Evolutionary conservation across 2,888 invertebrate genomes (phyloP), one percentile per base, ranked within the genome.

Genomic region (Coelopa pilipes): DNA sequence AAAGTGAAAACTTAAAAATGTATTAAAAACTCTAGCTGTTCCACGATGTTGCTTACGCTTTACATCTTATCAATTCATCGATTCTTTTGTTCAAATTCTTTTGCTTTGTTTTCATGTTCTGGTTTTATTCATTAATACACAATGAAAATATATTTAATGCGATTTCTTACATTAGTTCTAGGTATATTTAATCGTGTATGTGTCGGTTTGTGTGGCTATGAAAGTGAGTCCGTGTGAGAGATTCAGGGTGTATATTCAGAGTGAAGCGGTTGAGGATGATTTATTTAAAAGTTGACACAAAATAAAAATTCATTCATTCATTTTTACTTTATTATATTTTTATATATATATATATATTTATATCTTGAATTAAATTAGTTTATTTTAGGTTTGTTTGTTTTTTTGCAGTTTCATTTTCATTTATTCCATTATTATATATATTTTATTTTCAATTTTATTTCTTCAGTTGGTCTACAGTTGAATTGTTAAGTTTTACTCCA

Each of bases 81-180:
- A 17, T 67, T n/a, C 9, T 67, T 24, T 55, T 55, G 47, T 5
- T 46, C 13, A 24, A 11, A 34, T 34, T 34, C 34, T 19, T 49
- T 67, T 24, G 53, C 21, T 34, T 24, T 55, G 55, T 24, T 68
- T 68, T 45, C 55, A 68, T 55, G 68, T 68, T 68, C 21, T 55
- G 34, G 46, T 69, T 57, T 47, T 59, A 71, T 53, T 62, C 70
- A 70, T 60, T 62, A 70, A 70, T 70, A 60, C 21, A 49, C n/a
- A 70, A 70, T 70, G 70, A 70, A 70, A 70, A 70, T 60, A 59
- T 24, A 50, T 70, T 78, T 77, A 80, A 79, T 80, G 79, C 79
- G 76, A 79, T 78, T 73, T 72, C 74, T 34, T 34, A 34, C 34
- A 19, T 19, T 24, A 15, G 12, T 50, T n/a, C 15, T 55, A 34